Conservation (phyloP, 2,797 vertebrate genomes). For the Falco novaeseelandiae region DNA sequence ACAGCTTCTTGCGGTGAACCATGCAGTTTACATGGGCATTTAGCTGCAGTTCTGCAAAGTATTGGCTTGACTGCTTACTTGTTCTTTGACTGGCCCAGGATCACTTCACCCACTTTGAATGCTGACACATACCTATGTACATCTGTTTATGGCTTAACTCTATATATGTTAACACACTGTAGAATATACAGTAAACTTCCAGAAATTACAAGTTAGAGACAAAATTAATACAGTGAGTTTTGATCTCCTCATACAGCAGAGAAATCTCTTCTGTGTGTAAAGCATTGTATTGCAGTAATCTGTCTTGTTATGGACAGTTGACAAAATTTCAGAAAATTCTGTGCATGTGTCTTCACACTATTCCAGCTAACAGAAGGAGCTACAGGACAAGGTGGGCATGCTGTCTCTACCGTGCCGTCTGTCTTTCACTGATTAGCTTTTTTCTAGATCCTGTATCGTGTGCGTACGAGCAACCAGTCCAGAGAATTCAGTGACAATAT, state of each 20-base stretch:
- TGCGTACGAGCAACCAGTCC: background rate
- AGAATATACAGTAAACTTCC: background rate
- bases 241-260: background rate
- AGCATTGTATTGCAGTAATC: background rate
- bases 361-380: background rate
- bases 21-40: accelerated
- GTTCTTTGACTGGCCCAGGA: background rate
- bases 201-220: background rate
- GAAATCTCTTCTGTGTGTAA: background rate
- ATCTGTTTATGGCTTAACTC: background rate
- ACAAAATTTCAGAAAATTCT: background rate
- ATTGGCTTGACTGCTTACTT: background rate
- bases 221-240: background rate
- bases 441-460: background rate
- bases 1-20: background rate
- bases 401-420: background rate
- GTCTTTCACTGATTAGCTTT: background rate
- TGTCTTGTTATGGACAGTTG: background rate
- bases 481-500: background rate
- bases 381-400: background rate
- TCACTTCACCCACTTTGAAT: background rate
- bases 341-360: background rate
- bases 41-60: background rate
- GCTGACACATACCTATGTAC: background rate
- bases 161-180: background rate